phyloP scores from a whole-genome alignment of 2,113 vertebrate species.

The Agapornis roseicollis region DNA sequence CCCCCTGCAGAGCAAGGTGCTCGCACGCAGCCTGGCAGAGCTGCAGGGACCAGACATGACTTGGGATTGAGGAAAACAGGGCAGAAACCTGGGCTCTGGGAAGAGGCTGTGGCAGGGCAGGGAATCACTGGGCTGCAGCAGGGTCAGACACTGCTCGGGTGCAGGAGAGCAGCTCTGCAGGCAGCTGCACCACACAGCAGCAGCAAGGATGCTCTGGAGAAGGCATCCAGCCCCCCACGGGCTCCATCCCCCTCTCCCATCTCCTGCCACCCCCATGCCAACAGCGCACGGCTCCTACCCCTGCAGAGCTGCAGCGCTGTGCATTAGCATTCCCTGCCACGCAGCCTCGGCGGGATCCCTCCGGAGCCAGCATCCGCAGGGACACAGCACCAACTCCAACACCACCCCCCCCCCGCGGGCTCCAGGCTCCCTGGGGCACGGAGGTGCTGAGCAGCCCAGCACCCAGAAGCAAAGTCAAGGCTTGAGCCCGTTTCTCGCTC shows the following conservation, averaged over 20 bases:
- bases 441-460: neutral
- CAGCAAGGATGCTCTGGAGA: neutral
- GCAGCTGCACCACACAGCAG: neutral
- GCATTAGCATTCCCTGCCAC: slow-evolving; percentile 12
- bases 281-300: neutral
- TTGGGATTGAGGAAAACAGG: neutral
- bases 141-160: neutral
- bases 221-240: neutral
- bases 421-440: fast-evolving
- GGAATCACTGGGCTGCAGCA: neutral
- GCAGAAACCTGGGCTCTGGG: neutral
- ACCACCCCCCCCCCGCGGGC: fast-evolving
- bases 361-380: neutral
- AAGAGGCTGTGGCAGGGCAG: neutral
- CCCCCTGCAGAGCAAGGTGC: neutral
- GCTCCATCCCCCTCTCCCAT: neutral
- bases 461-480: fast-evolving
- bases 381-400: neutral
- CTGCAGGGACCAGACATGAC: neutral
- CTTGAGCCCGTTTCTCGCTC: neutral
- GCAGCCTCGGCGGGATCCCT: neutral
- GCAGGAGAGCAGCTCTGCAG: neutral
- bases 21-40: neutral
- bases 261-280: neutral
- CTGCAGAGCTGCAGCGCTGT: neutral